These are phyloP conservation scores for Plectropomus leopardus DNA, from an alignment of 2,113 vertebrate species.

Conservation along the genomic window DNA sequence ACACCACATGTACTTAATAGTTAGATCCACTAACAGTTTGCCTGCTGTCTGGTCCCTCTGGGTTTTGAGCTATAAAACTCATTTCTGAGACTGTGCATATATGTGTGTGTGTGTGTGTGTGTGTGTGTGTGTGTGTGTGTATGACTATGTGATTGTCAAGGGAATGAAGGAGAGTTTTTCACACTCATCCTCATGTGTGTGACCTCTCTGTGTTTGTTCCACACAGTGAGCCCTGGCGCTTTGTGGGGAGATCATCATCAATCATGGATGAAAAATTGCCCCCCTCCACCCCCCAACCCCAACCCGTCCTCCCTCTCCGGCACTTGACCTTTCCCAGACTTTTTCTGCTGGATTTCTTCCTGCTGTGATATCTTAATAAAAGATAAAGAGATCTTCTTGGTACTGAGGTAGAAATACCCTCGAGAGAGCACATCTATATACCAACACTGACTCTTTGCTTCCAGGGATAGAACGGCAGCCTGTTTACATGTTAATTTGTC, in stretches of 20 bases:
- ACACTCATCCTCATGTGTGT: conserved; percentile 38
- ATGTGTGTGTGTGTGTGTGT: conserved; percentile 28
- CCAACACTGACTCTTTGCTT: conserved; percentile 23
- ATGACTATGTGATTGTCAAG: conserved; percentile 13
- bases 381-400: conserved; percentile 58
- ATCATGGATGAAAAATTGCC: conserved; percentile 70
- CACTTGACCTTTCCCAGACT: conserved; percentile 75
- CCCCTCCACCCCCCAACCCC: too few species aligned
- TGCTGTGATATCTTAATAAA: conserved; percentile 78
- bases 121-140: conserved; percentile 5
- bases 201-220: conserved; percentile 66
- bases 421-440: conserved; percentile 42
- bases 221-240: conserved; percentile 53
- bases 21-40: background rate
- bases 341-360: conserved; percentile 65
- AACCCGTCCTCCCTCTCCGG: conserved; percentile 61
- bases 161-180: conserved; percentile 45
- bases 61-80: conserved; percentile 6
- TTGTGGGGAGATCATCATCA: conserved; percentile 70
- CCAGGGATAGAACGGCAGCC: conserved; percentile 11
- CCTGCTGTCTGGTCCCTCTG: background rate
- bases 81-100: conserved; percentile 15
- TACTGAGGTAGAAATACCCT: conserved; percentile 32
- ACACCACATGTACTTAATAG: background rate
- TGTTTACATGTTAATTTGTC: conserved; percentile 12